Percentiles rank a stretch among this genome's conserved stretches.
These are phyloP conservation scores for Gavia stellata DNA, from an alignment of 2,113 vertebrate genomes.

Conservation along the genomic window DNA sequence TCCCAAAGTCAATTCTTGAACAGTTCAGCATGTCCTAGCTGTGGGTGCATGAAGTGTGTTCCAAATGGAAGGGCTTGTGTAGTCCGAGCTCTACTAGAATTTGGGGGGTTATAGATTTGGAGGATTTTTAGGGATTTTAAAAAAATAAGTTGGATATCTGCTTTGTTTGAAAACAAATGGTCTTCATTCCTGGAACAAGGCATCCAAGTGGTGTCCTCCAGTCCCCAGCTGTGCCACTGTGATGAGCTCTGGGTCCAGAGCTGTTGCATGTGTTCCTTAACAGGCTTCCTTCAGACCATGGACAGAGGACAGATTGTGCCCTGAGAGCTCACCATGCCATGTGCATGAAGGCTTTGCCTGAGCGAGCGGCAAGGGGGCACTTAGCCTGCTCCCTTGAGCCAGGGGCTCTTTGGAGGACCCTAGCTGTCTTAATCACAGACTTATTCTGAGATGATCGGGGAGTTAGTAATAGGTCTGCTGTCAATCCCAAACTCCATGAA, in stretches of 20 bases:
- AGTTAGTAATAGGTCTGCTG: background rate
- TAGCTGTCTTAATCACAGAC: background rate
- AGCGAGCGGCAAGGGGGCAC: background rate
- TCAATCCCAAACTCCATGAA: background rate
- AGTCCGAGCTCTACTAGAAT: background rate
- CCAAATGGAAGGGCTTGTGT: accelerated
- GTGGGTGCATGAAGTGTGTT: background rate
- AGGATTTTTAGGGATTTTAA: background rate
- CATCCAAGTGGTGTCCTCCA: background rate
- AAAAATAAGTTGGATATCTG: background rate
- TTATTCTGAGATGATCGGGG: background rate
- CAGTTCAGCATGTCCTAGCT: background rate
- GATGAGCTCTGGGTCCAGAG: background rate
- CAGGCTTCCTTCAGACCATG: background rate
- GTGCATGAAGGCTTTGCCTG: background rate
- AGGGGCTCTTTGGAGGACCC: background rate
- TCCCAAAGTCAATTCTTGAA: background rate
- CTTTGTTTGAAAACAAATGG: no score
- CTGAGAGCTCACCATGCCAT: background rate
- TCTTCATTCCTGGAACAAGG: background rate
- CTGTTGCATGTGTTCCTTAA: background rate
- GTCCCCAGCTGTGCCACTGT: background rate
- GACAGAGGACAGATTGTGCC: no score
- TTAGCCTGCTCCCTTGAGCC: background rate
- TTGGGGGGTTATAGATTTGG: background rate